phyloP scores from a whole-genome alignment of 2,113 vertebrate species.

The Cyphomyrus discorhynchus region DNA sequence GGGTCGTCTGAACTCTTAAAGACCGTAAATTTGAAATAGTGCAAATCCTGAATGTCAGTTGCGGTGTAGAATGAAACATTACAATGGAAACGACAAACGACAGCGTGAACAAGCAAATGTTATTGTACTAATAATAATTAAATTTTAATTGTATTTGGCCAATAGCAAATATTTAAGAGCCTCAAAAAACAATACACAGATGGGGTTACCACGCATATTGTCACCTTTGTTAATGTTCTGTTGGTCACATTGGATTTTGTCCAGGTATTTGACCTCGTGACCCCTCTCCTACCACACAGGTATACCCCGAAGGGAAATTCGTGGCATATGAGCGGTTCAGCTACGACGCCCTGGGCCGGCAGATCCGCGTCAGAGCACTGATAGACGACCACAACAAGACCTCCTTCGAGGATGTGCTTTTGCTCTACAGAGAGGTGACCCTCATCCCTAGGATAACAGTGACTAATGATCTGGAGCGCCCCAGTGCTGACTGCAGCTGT shows the following conservation, averaged over 20 bases:
- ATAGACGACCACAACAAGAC: constrained; percentile 7
- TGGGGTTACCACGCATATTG: neutral
- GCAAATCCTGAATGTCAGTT: neutral
- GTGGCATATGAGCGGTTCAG: constrained; percentile 29
- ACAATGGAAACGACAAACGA: neutral
- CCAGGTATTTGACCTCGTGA: neutral
- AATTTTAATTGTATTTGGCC: neutral
- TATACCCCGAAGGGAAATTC: constrained; percentile 17
- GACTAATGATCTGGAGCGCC: neutral
- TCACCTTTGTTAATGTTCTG: neutral
- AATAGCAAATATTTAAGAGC: neutral
- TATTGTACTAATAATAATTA: neutral
- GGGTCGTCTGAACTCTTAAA: neutral
- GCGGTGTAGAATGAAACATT: neutral
- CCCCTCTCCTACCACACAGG: constrained; percentile 1
- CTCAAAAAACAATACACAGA: neutral
- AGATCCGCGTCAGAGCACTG: constrained; percentile 19
- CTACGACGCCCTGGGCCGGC: constrained; percentile 34
- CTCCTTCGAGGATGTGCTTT: constrained; percentile 23
- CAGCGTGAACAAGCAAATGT: neutral
- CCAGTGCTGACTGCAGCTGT: neutral
- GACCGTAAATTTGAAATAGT: neutral
- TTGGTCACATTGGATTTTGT: neutral
- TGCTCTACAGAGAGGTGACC: constrained; percentile 37
- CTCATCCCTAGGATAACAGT: neutral